Evolutionary conservation across 2,888 invertebrate genomes (phyloP), one percentile per base, ranked within the genome.

Genomic region (Autographa gamma): DNA sequence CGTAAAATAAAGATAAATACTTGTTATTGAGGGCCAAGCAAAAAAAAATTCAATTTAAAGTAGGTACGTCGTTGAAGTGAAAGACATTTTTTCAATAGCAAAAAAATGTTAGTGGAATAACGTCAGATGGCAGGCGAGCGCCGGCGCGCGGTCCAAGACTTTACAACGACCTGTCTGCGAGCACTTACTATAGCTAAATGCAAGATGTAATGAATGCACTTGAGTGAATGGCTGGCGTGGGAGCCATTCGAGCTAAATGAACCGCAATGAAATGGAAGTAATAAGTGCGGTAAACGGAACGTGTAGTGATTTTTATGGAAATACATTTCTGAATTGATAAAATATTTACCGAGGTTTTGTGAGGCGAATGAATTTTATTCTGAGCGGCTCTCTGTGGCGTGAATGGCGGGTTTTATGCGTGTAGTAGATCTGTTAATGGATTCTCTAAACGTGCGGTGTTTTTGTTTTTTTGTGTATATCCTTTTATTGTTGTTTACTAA

Each of bases 121-220:
- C 81, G 82, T 64, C 87, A 88, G 82, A 71, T 87, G 87, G 84
- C 63, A 74, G 71, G 70, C 86, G 79, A 76, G 56, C 81, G 63
- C 66, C 81, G 80, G 66, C 70, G 88, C n/a, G 86, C 77, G 88
- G 85, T 86, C 85, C 58, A 63, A 69, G 31, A 19, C 25, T 66
- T 59, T 68, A 34, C 31, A n/a, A 18, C 62, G 78, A 80, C 60
- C 78, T 66, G 32, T 62, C 38, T 48, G 31, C 13, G 34, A 18
- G 32, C 65, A 61, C 18, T 60, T 7, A 43, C 31, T 18, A 6
- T 54, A n/a, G 69, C 76, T 79, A 73, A 81, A 80, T 79, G 70
- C 82, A 82, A 67, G 60, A 60, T 63, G 74, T 81, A 82, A 84
- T 86, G 83, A 86, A 83, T 88, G 88, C 88, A 88, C 80, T 85